Base-by-base conservation (phyloP, 2,113 vertebrate species). In the Takifugu flavidus region DNA sequence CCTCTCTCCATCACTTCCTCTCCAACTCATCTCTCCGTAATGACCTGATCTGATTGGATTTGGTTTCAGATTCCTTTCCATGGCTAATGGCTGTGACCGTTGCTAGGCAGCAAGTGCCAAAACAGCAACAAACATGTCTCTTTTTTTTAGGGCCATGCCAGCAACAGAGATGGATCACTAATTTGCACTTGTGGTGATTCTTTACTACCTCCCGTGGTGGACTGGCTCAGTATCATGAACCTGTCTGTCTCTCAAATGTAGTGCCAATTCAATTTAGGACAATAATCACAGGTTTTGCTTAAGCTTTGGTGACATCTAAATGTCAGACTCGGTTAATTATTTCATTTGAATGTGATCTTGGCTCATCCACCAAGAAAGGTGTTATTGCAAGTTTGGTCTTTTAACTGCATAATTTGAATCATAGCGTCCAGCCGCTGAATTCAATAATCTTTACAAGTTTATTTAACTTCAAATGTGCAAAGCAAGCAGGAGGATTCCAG, bases 21-120 rank as follows among this genome's bases (percentile, higher is more conserved):
- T 25, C 60, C 0, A 13, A 69, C 72, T 74, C 75, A 80, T 86
- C 70, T 72, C 71, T 55, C 72, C 0, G 60, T 82, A 86, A 88
- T 82, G 78, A 84, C 81, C 70, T 52, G 65, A 86, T 84, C 84
- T 80, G 85, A 88, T 88, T 87, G 83, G 83, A 86, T 86, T 82
- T 84, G 67, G 74, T 82, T 78, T 86, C 70, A 44, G 77, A 77
- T 87, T 84, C 71, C 56, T n/a, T 69, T 82, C 76, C 59, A 44
- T 57, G 72, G 75, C 72, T 84, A 85, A 88, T 70, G 74, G 62
- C 83, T 59, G 53, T 75, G 71, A 62, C 82, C 58, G 85, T 88
- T 83, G 81, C 87, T 47, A 72, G 64, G 84, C 79, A 80, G 73
- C 80, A 25, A 25, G 47, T 47, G 63, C 78, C 81, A 76, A 82